Percentiles rank a stretch among this genome's conserved stretches.
phyloP scores from a whole-genome alignment of 2,888 invertebrate genomes.

The Andrena minutula region DNA sequence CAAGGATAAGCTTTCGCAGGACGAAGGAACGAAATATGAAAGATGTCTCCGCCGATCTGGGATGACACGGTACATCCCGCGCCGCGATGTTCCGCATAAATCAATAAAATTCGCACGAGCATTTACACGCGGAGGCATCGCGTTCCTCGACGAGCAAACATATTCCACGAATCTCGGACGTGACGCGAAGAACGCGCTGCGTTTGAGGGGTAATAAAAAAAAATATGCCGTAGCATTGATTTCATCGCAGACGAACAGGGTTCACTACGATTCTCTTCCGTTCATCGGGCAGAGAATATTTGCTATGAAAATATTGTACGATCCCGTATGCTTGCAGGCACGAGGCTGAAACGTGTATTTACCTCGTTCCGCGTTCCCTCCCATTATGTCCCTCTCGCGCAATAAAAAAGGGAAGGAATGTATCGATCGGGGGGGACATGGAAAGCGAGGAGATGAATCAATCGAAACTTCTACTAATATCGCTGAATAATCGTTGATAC shows the following conservation, averaged over 20 bases:
- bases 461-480: not conserved
- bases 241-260: constrained; percentile 13
- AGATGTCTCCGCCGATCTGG: constrained; percentile 8
- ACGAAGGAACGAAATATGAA: constrained; percentile 46
- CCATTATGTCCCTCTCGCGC: not conserved
- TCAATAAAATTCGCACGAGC: constrained; percentile 39
- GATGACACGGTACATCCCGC: constrained; percentile 6
- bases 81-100: constrained; percentile 21
- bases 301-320: constrained; percentile 42
- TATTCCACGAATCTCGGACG: constrained; percentile 22
- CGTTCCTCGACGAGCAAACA: constrained; percentile 19
- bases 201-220: not conserved
- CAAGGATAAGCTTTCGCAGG: constrained; percentile 11
- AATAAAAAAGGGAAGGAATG: constrained; percentile 2
- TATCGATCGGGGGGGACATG: constrained; percentile 3
- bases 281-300: constrained; percentile 26
- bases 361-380: not conserved
- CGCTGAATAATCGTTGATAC: too few species aligned
- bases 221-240: constrained; percentile 36
- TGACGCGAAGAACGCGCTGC: not conserved
- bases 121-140: not conserved
- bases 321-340: constrained; percentile 14
- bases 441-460: not conserved
- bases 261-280: not conserved
- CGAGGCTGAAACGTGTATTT: constrained; percentile 14